Evolutionary conservation across 2,888 invertebrate species (phyloP), one percentile per base, ranked within the genome.

Genomic region (Ectemnius lituratus): DNA sequence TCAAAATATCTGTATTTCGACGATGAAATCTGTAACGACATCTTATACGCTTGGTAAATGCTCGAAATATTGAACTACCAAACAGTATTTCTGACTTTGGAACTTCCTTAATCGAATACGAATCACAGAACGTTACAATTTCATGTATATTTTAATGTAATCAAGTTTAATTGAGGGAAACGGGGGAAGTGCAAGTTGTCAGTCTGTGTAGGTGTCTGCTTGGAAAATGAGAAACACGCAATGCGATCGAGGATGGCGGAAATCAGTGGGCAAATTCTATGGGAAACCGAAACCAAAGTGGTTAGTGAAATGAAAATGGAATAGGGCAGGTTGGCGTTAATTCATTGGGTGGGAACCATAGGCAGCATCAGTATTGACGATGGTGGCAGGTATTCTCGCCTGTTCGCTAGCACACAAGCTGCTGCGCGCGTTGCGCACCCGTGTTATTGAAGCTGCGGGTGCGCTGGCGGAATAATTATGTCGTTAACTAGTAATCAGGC

Each of bases 401-500:
- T 75, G 69, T 78, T 69, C 28, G 45, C 37, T 18, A 58, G 20
- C 56, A 49, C 58, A 59, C 61, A 67, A 71, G 62, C 56, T 58
- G 63, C 52, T 52, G 1, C 4, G 11, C 52, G 52, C 52, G 1
- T 6, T 6, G 52, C 52, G 47, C 71, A 69, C 23, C 69, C 74
- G 46, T 71, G 76, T 83, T 84, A 84, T 81, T 72, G 84, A 84
- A 37, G 37, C 37, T 37, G 37, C 37, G 37, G 37, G 37, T 77
- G 76, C 37, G 62, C 62, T 60, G 76, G 70, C 82, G 78, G 37
- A 84, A 85, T 85, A 85, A 86, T 84, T 83, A 79, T 78, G 65
- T 77, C 75, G 73, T 79, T 80, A 83, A 81, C 79, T 78, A 80
- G 73, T 79, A 77, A 81, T 81, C 79, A 62, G 37, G 37, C 37